Base-by-base conservation (phyloP, 2,113 vertebrate species). In the Cyphomyrus plagiostoma region DNA sequence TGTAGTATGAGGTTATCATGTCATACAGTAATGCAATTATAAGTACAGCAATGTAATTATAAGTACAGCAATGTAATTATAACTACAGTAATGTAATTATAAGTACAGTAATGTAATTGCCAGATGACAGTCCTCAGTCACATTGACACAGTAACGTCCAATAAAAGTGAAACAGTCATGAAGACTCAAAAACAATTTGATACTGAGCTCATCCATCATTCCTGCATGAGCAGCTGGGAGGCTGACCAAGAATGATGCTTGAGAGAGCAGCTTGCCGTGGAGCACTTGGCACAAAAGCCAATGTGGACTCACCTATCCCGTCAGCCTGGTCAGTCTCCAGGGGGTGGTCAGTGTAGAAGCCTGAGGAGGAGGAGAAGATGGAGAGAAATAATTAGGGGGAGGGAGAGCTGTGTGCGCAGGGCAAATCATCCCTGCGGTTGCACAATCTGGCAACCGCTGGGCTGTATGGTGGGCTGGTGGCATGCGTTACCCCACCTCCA, bases 321-420 rank as follows among this genome's bases (percentile, higher is more conserved):
- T 93, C 93, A 77, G 94, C 92, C 70, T 95, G 94, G 19, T 96
- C 95, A 0, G 93, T 92, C 89, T 97, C 96, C 90, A 95, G 6
- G 13, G 94, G 92, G 88, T 95, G 95, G 42, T 96, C 96, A 52
- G 49, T 88, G 94, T 93, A 96, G 90, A 97, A 97, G 85, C 95
- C 97, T 97, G 93, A n/a, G 92, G 53, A 80, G 35, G 23, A 88
- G 53, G 5, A 80, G 80, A 50, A 84, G 0, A n/a, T 6, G 48
- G 35, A 45, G 83, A 77, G 52, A 48, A 66, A 46, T 26, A 66
- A 87, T 56, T 26, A 35, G 2, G 80, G 50, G 17, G 13, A n/a
- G 30, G 86, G 42, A 45, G 42, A 50, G 86, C 87, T 86, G 23
- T 30, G 83, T 23, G 9, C 15, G 5, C 77, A 42, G 30, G 4